Evolutionary conservation across 2,797 vertebrate genomes (phyloP).

Genomic region (Helostoma temminkii): DNA sequence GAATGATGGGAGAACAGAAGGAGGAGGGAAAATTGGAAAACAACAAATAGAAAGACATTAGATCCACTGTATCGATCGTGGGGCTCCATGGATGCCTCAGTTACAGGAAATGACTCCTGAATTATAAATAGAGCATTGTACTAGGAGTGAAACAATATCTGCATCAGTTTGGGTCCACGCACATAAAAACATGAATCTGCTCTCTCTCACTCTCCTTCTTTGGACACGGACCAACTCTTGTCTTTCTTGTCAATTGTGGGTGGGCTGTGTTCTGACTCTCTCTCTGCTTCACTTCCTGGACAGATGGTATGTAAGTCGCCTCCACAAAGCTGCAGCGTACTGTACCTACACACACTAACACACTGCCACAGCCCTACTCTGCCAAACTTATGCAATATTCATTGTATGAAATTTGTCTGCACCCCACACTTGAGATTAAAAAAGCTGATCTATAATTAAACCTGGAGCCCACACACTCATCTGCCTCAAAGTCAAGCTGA

Average conservation of each 20-base stretch:
- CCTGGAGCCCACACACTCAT: slow-evolving; percentile 57
- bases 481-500: slow-evolving; percentile 25
- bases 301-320: slow-evolving; percentile 72
- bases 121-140: slow-evolving; percentile 72
- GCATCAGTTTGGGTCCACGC: slow-evolving; percentile 20
- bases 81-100: slow-evolving; percentile 24
- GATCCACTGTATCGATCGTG: slow-evolving; percentile 47
- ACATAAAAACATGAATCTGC: slow-evolving; percentile 30
- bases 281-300: slow-evolving; percentile 65
- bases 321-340: slow-evolving; percentile 61
- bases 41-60: slow-evolving; percentile 47
- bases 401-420: slow-evolving; percentile 39
- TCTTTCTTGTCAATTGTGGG: slow-evolving; percentile 48
- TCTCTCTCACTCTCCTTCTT: slow-evolving; percentile 3
- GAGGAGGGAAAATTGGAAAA: neutral
- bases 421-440: slow-evolving; percentile 43
- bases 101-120: slow-evolving; percentile 69
- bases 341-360: slow-evolving; percentile 30
- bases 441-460: slow-evolving; percentile 63
- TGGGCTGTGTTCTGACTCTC: slow-evolving; percentile 33
- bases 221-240: slow-evolving; percentile 30
- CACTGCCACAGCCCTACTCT: slow-evolving; percentile 22
- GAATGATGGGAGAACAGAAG: neutral
- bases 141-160: slow-evolving; percentile 46
- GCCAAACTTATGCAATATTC: slow-evolving; percentile 60